These are phyloP conservation scores for Hormaphis cornu DNA, from an alignment of 1,140 invertebrate genomes.

Conservation along the genomic window DNA sequence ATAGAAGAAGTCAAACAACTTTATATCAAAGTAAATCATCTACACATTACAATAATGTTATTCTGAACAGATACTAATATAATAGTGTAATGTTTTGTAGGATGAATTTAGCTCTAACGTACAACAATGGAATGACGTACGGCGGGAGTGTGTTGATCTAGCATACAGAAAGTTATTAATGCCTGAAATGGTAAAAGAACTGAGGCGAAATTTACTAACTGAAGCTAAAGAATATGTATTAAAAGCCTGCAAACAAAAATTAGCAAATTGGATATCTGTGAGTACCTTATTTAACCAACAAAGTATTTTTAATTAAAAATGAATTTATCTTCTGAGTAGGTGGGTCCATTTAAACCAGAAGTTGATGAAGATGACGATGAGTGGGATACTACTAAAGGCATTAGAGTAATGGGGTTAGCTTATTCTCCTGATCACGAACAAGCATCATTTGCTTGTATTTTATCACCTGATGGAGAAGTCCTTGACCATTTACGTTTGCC, in stretches of 20 bases:
- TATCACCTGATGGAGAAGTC: constrained; percentile 83
- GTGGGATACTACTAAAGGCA: constrained; percentile 75
- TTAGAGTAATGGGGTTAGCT: constrained; percentile 77
- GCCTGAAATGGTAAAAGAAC: constrained; percentile 80
- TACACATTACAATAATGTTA: not conserved
- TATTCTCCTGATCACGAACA: constrained; percentile 78
- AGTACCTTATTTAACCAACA: constrained; percentile 15
- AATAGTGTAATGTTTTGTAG: constrained; percentile 42
- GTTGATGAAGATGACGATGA: constrained; percentile 84
- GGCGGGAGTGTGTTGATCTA: constrained; percentile 76
- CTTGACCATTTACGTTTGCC: constrained; percentile 80
- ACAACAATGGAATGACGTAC: constrained; percentile 89
- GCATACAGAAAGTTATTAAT: constrained; percentile 81
- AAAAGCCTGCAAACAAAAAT: constrained; percentile 67
- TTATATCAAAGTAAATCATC: constrained; percentile 59
- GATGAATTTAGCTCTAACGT: constrained; percentile 95
- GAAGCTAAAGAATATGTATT: constrained; percentile 88
- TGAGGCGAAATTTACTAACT: constrained; percentile 64
- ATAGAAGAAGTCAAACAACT: constrained; percentile 86
- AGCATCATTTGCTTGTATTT: constrained; percentile 78
- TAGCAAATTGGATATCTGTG: constrained; percentile 83
- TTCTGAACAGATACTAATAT: not conserved
- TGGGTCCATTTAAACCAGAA: constrained; percentile 73
- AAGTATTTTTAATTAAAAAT: not conserved
- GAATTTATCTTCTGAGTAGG: constrained; percentile 38